These are phyloP conservation scores for human DNA, from an alignment of 2,113 vertebrate species.

Conservation along the genomic window DNA sequence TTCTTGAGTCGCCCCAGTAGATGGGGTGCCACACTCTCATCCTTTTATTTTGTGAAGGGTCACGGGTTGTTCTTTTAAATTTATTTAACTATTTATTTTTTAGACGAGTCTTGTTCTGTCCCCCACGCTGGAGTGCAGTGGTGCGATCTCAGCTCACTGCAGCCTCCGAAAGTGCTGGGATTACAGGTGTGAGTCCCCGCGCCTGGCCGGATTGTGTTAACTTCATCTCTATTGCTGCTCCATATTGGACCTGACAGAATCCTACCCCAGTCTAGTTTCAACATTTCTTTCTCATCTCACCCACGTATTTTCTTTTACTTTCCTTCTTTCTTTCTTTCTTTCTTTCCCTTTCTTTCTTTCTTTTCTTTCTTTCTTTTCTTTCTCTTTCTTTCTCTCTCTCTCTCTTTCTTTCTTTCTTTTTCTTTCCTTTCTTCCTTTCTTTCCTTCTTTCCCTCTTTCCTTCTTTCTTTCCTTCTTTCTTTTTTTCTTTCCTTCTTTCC, in stretches of 20 bases:
- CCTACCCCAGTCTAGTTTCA: not conserved
- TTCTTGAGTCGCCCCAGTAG: not conserved
- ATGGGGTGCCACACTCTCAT: rapidly evolving
- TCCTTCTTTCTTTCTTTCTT: no score
- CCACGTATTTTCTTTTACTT: rapidly evolving
- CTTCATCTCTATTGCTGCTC: not conserved
- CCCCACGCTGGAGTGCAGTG: not conserved
- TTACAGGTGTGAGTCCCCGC: not conserved
- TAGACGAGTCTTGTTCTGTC: not conserved
- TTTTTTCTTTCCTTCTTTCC: no score
- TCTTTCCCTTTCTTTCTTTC: no score
- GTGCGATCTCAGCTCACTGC: not conserved
- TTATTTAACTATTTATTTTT: not conserved
- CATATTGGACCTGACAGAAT: not conserved
- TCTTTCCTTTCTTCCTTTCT: no score
- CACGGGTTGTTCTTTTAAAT: not conserved
- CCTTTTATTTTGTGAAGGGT: no score
- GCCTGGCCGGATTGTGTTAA: not conserved
- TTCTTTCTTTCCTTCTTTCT: no score
- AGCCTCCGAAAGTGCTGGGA: not conserved
- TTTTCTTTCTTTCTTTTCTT: rapidly evolving
- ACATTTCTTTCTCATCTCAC: not conserved
- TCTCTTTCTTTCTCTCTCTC: no score
- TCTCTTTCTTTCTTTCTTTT: rapidly evolving
- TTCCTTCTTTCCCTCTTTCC: no score